Evolutionary conservation across 2,113 vertebrate genomes (phyloP), one percentile per base, ranked within the genome.

Genomic region (Perca fluviatilis): DNA sequence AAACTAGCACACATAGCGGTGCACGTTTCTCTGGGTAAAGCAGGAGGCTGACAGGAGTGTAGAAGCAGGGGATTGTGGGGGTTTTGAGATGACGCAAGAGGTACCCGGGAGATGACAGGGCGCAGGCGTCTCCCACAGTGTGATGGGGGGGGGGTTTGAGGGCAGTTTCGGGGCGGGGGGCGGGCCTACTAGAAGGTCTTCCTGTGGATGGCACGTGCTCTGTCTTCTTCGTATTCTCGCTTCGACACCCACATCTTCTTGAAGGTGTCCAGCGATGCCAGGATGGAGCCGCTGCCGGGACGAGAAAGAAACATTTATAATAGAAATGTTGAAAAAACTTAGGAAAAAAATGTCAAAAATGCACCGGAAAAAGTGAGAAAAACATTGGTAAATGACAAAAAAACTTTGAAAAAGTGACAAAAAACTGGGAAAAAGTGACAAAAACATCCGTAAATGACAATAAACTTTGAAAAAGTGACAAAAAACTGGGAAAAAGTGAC

Each of bases 211-310:
- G 97, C 97, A 49, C 97, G 96, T 0, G 96, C 90, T 60, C 97
- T 94, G 74, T 97, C 97, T 85, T 98, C 97, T 88, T 98, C 97
- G 5, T 98, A 98, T 82, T 98, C 97, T 86, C 97, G 96, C 94
- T 97, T 98, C 54, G 97, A 97, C 79, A 98, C 95, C 97, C 97
- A 98, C 97, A 98, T 98, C 95, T 97, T 97, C 88, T 98, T 98
- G 78, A 98, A 98, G 54, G 97, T 98, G 92, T 98, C 97, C 89
- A 98, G 87, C 0, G 97, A 98, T 1, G 97, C 97, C 88, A 98
- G 87, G 88, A 98, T 98, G 30, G 97, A 98, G 77, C 97, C 97
- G 0, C 97, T 98, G 95, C 10, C 23, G n/a, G 25, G 18, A n/a
- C 27, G 54, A 57, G 7, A 27, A 27, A 27, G 27, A 27, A 27